Evolutionary conservation across 2,797 vertebrate species (phyloP).

Genomic region (Ceryle rudis): DNA sequence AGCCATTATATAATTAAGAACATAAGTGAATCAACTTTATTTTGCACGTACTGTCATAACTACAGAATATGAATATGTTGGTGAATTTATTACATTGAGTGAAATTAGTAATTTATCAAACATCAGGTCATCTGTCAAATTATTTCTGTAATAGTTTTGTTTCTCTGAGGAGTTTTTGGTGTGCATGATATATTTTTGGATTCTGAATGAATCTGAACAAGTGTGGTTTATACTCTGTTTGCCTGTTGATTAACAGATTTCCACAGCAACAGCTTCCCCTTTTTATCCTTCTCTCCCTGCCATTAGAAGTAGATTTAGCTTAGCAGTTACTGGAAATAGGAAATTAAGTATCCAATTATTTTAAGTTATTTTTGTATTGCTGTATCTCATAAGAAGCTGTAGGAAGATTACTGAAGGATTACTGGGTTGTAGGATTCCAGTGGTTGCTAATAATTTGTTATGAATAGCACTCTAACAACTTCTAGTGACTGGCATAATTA

Average conservation of each 20-base stretch:
- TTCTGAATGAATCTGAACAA: neutral
- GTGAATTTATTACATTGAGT: neutral
- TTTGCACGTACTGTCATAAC: neutral
- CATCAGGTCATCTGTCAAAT: neutral
- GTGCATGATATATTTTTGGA: neutral
- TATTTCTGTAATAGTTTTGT: neutral
- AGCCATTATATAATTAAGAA: neutral
- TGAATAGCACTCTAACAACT: neutral
- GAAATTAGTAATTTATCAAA: neutral
- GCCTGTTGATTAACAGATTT: neutral
- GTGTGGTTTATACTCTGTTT: neutral
- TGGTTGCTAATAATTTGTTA: neutral
- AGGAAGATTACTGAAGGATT: conserved; percentile 42
- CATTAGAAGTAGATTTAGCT: neutral
- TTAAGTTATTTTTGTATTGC: conserved; percentile 31
- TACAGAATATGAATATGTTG: neutral
- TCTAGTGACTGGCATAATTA: neutral
- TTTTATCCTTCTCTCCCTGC: neutral
- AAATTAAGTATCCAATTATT: conserved; percentile 40
- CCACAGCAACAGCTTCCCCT: neutral
- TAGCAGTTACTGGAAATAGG: conserved; percentile 1
- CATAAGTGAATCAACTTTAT: neutral
- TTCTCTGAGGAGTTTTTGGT: neutral
- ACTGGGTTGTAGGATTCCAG: conserved; percentile 5
- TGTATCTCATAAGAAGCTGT: neutral